Conservation (phyloP, 53 echinoderm and acorn worm species). For the Zoroaster sp. region DNA sequence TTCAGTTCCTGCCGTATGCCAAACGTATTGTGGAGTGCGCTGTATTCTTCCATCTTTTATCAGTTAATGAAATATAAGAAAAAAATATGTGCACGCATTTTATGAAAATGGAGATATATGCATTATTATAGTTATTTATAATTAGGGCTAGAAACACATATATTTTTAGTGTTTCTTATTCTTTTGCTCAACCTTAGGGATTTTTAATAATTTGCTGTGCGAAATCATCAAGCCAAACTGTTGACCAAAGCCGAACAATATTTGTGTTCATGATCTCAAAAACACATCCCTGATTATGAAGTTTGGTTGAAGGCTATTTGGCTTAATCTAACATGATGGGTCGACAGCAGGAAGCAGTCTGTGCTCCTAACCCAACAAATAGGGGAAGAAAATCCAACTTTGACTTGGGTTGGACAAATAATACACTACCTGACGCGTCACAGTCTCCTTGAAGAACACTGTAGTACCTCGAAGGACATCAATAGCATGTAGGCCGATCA, state of each 20-base stretch:
- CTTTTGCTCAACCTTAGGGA: not conserved
- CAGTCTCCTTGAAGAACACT: constrained; percentile 66
- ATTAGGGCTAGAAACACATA: not conserved
- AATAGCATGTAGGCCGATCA: constrained; percentile 71
- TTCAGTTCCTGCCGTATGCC: constrained; percentile 39
- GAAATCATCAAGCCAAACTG: no score
- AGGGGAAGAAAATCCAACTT: no score
- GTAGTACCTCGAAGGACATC: constrained; percentile 64
- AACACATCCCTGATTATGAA: no score
- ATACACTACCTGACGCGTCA: constrained; percentile 70
- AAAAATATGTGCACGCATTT: not conserved
- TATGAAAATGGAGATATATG: not conserved
- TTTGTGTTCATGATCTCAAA: no score
- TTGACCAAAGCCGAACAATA: no score
- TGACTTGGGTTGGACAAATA: no score
- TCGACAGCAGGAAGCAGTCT: no score
- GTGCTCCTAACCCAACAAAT: no score
- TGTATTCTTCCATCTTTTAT: constrained; percentile 55
- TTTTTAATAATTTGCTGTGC: no score
- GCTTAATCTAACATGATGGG: no score
- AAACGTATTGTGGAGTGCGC: constrained; percentile 33
- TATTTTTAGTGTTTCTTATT: not conserved
- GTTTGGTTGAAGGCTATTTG: no score
- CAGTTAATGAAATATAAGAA: no score
- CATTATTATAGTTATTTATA: not conserved